Evolutionary conservation across 2,113 vertebrate genomes (phyloP).

Genomic region (Sphyrna mokarran): DNA sequence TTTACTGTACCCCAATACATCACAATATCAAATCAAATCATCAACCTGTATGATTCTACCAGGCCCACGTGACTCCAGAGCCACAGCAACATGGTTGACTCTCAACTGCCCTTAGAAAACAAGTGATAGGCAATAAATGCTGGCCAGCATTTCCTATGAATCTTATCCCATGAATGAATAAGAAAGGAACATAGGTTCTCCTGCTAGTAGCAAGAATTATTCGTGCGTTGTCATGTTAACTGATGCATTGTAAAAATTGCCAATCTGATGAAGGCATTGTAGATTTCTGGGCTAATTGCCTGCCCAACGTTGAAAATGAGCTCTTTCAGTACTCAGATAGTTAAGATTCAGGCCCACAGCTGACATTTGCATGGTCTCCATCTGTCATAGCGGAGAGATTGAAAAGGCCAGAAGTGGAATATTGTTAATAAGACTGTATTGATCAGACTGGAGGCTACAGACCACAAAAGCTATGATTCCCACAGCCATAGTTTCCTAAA

Average conservation of each 20-base stretch:
- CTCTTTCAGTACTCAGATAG: neutral
- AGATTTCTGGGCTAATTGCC: neutral
- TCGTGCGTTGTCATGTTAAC: neutral
- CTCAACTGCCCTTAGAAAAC: too few species aligned
- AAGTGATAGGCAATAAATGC: too few species aligned
- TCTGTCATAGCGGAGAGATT: conserved; percentile 5
- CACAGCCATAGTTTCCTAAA: neutral
- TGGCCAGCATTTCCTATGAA: too few species aligned
- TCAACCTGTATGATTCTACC: too few species aligned
- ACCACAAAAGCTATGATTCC: neutral
- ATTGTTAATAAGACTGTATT: conserved; percentile 36
- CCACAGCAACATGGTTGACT: too few species aligned
- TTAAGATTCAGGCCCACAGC: neutral
- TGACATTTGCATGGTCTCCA: conserved; percentile 29
- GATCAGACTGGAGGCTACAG: neutral
- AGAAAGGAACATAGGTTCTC: too few species aligned
- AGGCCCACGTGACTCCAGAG: too few species aligned
- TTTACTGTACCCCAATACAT: too few species aligned
- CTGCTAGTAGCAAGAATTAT: too few species aligned
- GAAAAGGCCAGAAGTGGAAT: conserved; percentile 28
- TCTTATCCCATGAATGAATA: too few species aligned
- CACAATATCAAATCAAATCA: too few species aligned
- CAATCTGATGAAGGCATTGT: neutral
- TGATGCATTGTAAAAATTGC: neutral
- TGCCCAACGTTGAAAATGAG: neutral